Evolutionary conservation across 2,888 invertebrate species (phyloP).

Genomic region (Chymomyza caudatula): DNA sequence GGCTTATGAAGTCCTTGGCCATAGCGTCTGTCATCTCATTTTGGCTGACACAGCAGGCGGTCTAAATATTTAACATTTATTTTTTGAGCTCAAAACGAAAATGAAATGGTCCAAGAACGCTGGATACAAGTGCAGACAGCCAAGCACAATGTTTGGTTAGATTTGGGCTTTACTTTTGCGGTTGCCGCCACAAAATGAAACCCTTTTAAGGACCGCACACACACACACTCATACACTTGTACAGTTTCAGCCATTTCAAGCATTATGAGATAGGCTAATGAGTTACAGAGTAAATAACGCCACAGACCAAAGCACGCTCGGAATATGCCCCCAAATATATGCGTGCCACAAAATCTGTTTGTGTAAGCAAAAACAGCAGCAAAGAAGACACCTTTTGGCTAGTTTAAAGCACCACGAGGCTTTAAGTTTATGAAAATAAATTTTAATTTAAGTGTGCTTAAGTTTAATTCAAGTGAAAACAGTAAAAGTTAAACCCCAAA

Average conservation of each 20-base stretch:
- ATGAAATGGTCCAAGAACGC: constrained; percentile 47
- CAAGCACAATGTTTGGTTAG: neutral
- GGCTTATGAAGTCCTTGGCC: neutral
- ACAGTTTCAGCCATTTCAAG: neutral
- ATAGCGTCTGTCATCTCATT: constrained; percentile 12
- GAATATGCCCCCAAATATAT: neutral
- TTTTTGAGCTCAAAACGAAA: constrained; percentile 36
- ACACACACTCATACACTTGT: neutral
- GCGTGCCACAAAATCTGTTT: neutral
- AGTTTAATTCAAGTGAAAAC: neutral
- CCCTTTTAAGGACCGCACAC: neutral
- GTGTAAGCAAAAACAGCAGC: neutral
- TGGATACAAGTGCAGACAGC: neutral
- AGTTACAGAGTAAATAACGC: constrained; percentile 49
- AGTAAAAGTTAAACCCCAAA: neutral
- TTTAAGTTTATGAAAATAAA: neutral
- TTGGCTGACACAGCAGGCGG: constrained; percentile 59
- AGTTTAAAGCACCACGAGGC: neutral
- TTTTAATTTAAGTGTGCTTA: neutral
- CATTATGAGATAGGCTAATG: constrained; percentile 41
- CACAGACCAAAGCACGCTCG: neutral
- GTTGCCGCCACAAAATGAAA: neutral
- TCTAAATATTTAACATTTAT: constrained; percentile 46
- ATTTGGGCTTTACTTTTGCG: constrained; percentile 4
- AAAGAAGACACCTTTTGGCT: neutral